phyloP scores from a whole-genome alignment of 1,140 invertebrate genomes.

The Thaumatotibia leucotreta region DNA sequence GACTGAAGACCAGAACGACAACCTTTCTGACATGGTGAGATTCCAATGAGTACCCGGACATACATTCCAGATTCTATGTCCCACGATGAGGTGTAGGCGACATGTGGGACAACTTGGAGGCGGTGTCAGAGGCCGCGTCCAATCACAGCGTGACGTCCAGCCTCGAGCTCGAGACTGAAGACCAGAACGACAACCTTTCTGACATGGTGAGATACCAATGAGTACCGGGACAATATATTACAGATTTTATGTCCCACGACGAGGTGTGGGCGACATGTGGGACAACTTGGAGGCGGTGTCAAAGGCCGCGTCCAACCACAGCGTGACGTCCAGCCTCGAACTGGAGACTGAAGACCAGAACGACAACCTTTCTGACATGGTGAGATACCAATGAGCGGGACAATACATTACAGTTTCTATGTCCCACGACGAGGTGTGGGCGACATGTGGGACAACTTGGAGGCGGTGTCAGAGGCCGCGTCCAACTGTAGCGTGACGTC shows the following conservation, averaged over 20 bases:
- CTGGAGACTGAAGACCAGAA: constrained; percentile 91
- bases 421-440: constrained; percentile 92
- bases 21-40: constrained; percentile 94
- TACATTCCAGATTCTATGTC: constrained; percentile 90
- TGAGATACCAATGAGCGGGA: too few relatives aligned
- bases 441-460: constrained; percentile 94
- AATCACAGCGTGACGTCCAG: constrained; percentile 96
- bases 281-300: constrained; percentile 98
- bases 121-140: constrained; percentile 94
- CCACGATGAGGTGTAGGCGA: constrained; percentile 92
- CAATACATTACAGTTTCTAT: constrained; percentile 88
- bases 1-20: constrained; percentile 92
- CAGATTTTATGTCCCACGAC: constrained; percentile 92
- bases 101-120: constrained; percentile 95
- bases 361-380: constrained; percentile 97
- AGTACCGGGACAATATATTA: too few relatives aligned
- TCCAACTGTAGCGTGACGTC: constrained; percentile 96
- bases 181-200: constrained; percentile 93
- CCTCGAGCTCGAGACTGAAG: constrained; percentile 90
- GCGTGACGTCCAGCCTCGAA: constrained; percentile 92
- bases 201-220: constrained; percentile 94
- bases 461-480: constrained; percentile 95
- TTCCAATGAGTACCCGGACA: too few relatives aligned
- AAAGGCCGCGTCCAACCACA: constrained; percentile 96
- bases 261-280: constrained; percentile 92